Base-by-base conservation (phyloP, 2,797 vertebrate genomes). In the Cuniculus paca region DNA sequence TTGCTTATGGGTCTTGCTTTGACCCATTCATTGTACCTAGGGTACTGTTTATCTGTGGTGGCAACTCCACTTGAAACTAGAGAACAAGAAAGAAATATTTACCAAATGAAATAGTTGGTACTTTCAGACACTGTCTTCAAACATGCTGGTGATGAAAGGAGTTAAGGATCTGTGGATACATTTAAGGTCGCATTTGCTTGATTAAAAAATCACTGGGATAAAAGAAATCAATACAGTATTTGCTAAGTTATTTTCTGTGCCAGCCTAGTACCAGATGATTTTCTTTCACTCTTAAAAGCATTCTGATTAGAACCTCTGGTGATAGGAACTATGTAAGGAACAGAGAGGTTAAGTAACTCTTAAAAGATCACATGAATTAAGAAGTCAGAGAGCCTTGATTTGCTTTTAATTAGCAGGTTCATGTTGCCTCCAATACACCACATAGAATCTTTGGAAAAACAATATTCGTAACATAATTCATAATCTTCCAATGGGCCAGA, bases 401-500 rank as follows among this genome's bases (percentile, higher is more conserved):
- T 94, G 7, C 39, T 95, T 96, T 97, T 91, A 96, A 94, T 95
- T 91, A 95, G 65, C 31, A 65, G 81, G 78, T 94, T 56, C 39
- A 34, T 56, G 22, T 90, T 82, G 16, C 50, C 24, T 74, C 26
- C 13, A 45, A 50, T 39, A 82, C 0, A 50, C 60, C 22, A 80
- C 5, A 13, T 24, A 45, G 65, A 54, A 50, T 87, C 42, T 85
- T 91, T 81, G 85, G 77, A 93, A 94, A 94, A 97, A 94, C 26
- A 85, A 19, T 96, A 90, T 97, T 81, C 77, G 24, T 86, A 95
- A 70, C 79, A 94, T 60, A 88, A 96, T 91, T 54, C 45, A 83
- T 84, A 87, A 54, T 97, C 75, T 97, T 95, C 82, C 63, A 87
- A 97, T 96, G 94, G 96, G 97, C 95, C 97, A 98, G 97, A 95